Percentiles rank a stretch among this genome's conserved stretches.
Evolutionary conservation across 2,888 invertebrate genomes (phyloP).

Genomic region (Pseudococcus viburni): DNA sequence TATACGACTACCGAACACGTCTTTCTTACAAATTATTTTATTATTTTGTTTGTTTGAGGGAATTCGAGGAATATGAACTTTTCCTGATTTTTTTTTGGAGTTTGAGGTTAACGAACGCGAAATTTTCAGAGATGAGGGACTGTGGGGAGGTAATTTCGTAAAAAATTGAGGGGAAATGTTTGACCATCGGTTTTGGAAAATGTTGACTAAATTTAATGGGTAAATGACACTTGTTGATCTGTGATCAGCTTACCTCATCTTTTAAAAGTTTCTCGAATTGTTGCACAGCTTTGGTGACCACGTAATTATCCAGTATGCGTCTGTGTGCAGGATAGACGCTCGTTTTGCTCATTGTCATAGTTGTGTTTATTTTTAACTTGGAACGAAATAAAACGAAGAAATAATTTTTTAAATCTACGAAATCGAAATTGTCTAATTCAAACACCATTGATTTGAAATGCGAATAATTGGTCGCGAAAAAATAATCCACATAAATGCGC

Average conservation of each 20-base stretch:
- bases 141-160: too few relatives aligned
- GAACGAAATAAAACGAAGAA: constrained; percentile 1
- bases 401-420: constrained; percentile 30
- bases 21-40: background rate
- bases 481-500: background rate
- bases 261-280: constrained; percentile 78
- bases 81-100: too few relatives aligned
- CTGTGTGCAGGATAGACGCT: constrained; percentile 66
- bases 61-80: too few relatives aligned
- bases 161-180: too few relatives aligned
- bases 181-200: background rate
- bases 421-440: constrained; percentile 49
- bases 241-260: constrained; percentile 70
- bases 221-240: background rate
- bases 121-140: too few relatives aligned
- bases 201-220: background rate
- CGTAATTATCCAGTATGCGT: constrained; percentile 70
- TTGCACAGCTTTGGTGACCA: constrained; percentile 76
- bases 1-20: background rate
- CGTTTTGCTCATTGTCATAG: constrained; percentile 68
- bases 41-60: background rate
- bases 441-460: constrained; percentile 8
- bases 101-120: too few relatives aligned
- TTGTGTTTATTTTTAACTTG: constrained; percentile 30
- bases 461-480: background rate